Evolutionary conservation across 64 coral and sea anemone genomes (phyloP), one percentile per base, ranked within the genome.

Genomic region (Dendrophyllia cribrosa): DNA sequence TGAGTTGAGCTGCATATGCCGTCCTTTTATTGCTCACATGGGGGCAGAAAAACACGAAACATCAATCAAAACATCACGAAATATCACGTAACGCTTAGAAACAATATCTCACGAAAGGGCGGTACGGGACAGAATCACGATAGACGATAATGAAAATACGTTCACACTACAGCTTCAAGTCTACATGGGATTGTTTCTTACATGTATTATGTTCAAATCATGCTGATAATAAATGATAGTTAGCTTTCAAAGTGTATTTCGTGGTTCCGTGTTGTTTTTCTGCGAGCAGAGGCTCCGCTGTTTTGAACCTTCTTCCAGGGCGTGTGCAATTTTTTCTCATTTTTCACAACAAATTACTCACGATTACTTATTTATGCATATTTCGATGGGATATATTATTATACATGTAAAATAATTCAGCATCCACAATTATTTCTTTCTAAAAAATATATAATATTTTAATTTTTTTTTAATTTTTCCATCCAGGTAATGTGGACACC

Each of bases 91-190:
- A 59, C 22, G 3, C 51, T 78, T 59, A 58, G 52, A 20, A 58
- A 78, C 76, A 78, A 78, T 78, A 58, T 17, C 51, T 59, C 76
- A 78, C 75, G 76, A 78, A 24, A 78, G 76, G n/a, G n/a, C 52
- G 4, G 17, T 12, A 78, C 22, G 76, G 51, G 22, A 26, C 47
- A 4, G n/a, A 5, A 58, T 78, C 76, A 78, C 76, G 76, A 77
- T 2, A 78, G 2, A 25, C 4, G 21, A 14, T 58, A 5, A 59
- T 6, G 53, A 12, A 56, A 56, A 56, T 34, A 6, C 7, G 53
- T 56, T 12, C 53, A 7, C 53, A 56, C 1, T 5, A 1, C 12
- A 56, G 53, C 12, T 4, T 56, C 67, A 70, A 70, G 7, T 23
- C 21, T 26, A 43, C 7, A 56, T 7, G 7, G 1, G 7, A 9